Evolutionary conservation across 2,113 vertebrate species (phyloP).

Genomic region (Acrocephalus kingi): DNA sequence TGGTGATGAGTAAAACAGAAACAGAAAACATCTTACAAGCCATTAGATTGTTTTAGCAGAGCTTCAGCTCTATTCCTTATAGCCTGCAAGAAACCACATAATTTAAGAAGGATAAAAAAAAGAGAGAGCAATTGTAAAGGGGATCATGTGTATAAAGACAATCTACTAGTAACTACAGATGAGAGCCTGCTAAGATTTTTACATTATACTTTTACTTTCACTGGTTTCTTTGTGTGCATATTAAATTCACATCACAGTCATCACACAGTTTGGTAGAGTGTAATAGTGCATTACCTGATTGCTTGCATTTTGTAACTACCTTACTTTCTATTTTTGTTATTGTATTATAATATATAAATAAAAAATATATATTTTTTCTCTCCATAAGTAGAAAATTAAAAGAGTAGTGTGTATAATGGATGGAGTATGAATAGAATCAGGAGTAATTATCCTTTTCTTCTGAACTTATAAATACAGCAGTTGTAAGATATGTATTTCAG

Average conservation of each 20-base stretch:
- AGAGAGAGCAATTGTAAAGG: neutral
- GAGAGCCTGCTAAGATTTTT: constrained; percentile 17
- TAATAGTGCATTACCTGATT: neutral
- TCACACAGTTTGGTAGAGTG: neutral
- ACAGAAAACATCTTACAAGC: neutral
- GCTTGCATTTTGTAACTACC: neutral
- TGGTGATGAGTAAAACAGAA: constrained; percentile 51
- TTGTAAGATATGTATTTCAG: neutral
- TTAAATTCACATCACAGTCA: neutral
- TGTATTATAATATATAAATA: neutral
- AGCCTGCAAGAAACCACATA: neutral
- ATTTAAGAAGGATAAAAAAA: neutral
- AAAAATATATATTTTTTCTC: neutral
- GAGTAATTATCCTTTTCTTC: neutral
- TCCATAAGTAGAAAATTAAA: neutral
- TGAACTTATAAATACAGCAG: neutral
- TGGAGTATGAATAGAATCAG: neutral
- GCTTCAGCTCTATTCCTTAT: neutral
- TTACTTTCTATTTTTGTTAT: neutral
- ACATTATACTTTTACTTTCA: neutral
- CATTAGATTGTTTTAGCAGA: constrained; percentile 38
- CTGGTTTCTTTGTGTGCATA: neutral
- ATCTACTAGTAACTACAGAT: neutral
- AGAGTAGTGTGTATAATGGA: neutral
- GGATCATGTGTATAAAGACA: neutral